Base-by-base conservation (phyloP, 2,797 vertebrate genomes). In the Chrosomus eos region DNA sequence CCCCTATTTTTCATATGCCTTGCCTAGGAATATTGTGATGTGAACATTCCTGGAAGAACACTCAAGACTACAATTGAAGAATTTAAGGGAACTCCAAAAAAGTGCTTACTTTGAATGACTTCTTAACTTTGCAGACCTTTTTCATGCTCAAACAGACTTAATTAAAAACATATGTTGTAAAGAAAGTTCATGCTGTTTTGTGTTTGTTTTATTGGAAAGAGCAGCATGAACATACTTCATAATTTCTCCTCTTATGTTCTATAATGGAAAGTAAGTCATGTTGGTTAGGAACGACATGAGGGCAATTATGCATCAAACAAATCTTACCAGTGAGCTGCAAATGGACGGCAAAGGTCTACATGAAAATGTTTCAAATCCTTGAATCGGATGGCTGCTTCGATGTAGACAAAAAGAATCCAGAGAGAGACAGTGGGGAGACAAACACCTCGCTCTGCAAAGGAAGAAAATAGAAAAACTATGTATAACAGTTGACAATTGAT, bases 331-430 rank as follows among this genome's bases (percentile, higher is more conserved):
- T 99, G 98, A 91, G 98, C 98, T 89, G 98, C 98, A 91, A 99
- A 99, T 0, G 98, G 98, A 89, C 98, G 97, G 95, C 98, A 99
- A 84, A 99, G 94, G 91, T 99, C 98, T 82, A 99, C 98, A 0
- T 99, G 98, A 93, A 99, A 99, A 92, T 99, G 99, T 93, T 99
- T 99, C 93, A 99, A 93, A 92, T 99, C 98, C 96, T 99, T 99
- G 95, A 99, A 99, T 89, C 98, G 96, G 94, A 99, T 97, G 91
- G 98, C 97, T 88, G 98, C 98, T 97, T 99, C 98, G 86, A 99
- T 99, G 94, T 99, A 99, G 91, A 99, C 97, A 88, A 99, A 99
- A 84, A 99, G 96, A 93, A 99, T 98, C 98, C 98, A 99, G 80
- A 99, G 95, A 40, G 98, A 99, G 85, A 99, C 97, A 81, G 98